These are phyloP conservation scores for Caenorhabditis panamensis DNA, from an alignment of 2,888 invertebrate species.

Conservation along the genomic window DNA sequence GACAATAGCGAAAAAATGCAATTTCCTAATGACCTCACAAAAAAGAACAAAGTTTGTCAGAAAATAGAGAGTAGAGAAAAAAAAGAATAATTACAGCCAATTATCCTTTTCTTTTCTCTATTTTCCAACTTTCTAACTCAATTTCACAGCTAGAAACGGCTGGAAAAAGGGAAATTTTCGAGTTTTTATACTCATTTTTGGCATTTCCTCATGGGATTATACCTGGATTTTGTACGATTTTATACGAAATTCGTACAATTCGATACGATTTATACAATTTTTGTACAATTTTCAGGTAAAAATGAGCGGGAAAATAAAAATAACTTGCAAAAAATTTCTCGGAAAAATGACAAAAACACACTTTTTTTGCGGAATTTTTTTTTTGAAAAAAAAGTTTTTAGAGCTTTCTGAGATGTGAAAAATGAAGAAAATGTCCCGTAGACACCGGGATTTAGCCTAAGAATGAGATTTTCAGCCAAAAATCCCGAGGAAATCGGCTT, in stretches of 20 bases:
- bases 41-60: neutral
- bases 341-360: conserved; percentile 1
- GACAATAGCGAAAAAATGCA: neutral
- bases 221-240: too few species aligned
- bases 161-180: too few species aligned
- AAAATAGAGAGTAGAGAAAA: neutral
- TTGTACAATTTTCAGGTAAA: neutral
- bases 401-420: too few species aligned
- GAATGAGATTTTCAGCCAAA: neutral
- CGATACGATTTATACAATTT: too few species aligned
- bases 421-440: neutral
- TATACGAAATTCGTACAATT: too few species aligned
- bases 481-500: neutral
- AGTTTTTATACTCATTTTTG: too few species aligned
- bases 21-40: too few species aligned
- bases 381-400: neutral
- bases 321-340: neutral
- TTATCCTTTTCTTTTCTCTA: conserved; percentile 9
- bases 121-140: too few species aligned
- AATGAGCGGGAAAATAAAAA: neutral
- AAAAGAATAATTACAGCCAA: conserved; percentile 33
- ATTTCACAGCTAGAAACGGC: too few species aligned
- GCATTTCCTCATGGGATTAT: too few species aligned
- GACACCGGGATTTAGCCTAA: too few species aligned
- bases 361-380: neutral